A percentile compares a stretch with the other conserved stretches of the same genome.
Conservation (phyloP, 2,888 invertebrate species). For the Erebia aethiops region DNA sequence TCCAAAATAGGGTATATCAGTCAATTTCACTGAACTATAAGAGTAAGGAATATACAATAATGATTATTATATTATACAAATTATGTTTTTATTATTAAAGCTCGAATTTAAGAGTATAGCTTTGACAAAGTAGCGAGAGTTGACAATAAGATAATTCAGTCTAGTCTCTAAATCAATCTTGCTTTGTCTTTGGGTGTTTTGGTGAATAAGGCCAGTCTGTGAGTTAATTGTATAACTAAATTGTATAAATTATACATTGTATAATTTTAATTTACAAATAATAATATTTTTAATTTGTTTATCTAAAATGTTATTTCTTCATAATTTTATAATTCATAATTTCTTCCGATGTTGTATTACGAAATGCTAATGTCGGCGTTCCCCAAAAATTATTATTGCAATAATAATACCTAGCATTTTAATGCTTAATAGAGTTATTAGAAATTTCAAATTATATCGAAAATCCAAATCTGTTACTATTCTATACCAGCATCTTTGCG, state of each 20-base stretch:
- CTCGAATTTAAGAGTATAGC: conserved; percentile 76
- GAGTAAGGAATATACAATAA: conserved; percentile 46
- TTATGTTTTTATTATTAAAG: conserved; percentile 57
- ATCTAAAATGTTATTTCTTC: background rate
- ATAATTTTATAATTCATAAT: background rate
- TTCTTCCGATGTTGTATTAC: background rate
- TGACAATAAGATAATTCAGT: conserved; percentile 75
- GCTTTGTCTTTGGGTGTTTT: conserved; percentile 56
- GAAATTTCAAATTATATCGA: background rate
- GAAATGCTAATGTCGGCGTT: background rate
- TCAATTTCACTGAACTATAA: conserved; percentile 77
- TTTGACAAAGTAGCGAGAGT: conserved; percentile 68
- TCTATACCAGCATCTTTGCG: no score
- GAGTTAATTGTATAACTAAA: conserved; percentile 12
- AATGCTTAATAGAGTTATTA: background rate
- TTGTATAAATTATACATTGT: conserved; percentile 18
- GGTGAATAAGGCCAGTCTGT: conserved; percentile 39
- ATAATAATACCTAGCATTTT: background rate
- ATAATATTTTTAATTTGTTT: background rate
- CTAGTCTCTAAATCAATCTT: conserved; percentile 73
- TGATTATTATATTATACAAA: conserved; percentile 62
- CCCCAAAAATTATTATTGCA: background rate
- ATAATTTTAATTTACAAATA: conserved; percentile 15
- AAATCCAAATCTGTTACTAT: background rate
- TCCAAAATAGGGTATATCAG: conserved; percentile 71